phyloP scores from a whole-genome alignment of 2,797 vertebrate genomes.

The Darevskia mixta region DNA sequence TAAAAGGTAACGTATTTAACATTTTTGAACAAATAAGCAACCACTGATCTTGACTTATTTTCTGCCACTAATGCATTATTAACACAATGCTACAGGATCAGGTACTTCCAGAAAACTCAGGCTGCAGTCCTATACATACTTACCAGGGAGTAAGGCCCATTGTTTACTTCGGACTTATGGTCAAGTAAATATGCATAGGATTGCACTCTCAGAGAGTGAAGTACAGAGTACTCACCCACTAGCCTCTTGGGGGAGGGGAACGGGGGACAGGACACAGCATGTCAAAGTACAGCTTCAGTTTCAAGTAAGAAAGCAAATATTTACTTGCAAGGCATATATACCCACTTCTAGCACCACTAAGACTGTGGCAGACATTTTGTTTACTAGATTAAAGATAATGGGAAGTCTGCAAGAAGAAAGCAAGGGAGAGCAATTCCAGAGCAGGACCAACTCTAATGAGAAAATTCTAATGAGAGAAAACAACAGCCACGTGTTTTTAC shows the following conservation, averaged over 20 bases:
- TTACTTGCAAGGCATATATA: conserved; percentile 27
- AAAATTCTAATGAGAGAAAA: background rate
- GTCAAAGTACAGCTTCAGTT: conserved; percentile 6
- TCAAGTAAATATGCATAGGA: background rate
- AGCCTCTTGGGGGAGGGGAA: conserved; percentile 41
- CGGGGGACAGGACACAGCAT: background rate
- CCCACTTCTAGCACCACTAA: conserved; percentile 1
- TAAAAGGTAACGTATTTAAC: conserved; percentile 38
- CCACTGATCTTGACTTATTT: conserved; percentile 23
- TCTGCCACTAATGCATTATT: conserved; percentile 9
- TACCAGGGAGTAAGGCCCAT: background rate
- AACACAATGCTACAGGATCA: background rate
- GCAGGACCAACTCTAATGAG: background rate
- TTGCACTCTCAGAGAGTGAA: conserved; percentile 12
- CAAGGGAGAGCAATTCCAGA: conserved; percentile 15
- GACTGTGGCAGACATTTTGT: conserved; percentile 12
- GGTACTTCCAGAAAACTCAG: background rate
- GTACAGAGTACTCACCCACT: conserved; percentile 1
- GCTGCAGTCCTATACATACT: background rate
- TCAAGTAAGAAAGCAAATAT: conserved; percentile 18
- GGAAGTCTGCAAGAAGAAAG: conserved; percentile 3
- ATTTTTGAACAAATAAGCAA: conserved; percentile 52
- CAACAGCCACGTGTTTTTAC: background rate
- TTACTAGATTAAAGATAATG: conserved; percentile 20
- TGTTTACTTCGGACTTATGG: background rate